Conservation (phyloP, 2,113 vertebrate genomes). For the Panthera tigris region DNA sequence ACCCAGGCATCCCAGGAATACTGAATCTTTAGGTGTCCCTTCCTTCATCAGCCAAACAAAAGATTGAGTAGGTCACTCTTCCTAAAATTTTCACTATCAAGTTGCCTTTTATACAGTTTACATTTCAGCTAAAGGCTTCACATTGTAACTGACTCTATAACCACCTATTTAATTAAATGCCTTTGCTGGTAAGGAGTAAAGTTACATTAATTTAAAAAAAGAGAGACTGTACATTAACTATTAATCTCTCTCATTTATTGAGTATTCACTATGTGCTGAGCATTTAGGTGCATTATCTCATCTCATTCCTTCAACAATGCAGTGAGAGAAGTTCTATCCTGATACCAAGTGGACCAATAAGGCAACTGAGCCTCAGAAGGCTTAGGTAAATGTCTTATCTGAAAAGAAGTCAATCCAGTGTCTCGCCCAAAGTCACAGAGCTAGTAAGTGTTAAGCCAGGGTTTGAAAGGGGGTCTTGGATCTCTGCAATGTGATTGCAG, state of each 20-base stretch:
- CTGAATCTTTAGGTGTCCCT: background rate
- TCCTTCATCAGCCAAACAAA: background rate
- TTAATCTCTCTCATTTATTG: background rate
- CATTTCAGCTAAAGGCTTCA: background rate
- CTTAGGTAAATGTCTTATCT: background rate
- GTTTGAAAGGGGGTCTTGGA: background rate
- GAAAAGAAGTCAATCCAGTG: background rate
- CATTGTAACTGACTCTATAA: background rate
- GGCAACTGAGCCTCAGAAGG: background rate
- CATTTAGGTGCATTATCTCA: background rate
- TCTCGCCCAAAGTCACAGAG: background rate
- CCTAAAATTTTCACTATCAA: background rate
- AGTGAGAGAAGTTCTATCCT: background rate
- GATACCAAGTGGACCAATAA: background rate
- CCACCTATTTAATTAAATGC: background rate
- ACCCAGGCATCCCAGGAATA: too few relatives aligned
- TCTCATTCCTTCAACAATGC: background rate
- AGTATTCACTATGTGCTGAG: background rate
- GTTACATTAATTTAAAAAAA: background rate
- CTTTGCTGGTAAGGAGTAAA: background rate
- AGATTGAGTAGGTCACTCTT: background rate
- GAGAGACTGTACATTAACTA: background rate
- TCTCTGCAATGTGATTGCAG: background rate
- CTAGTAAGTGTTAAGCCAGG: background rate
- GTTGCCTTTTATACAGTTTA: background rate